Conservation (phyloP, 2,113 vertebrate species). For the Crotalus tigris region DNA sequence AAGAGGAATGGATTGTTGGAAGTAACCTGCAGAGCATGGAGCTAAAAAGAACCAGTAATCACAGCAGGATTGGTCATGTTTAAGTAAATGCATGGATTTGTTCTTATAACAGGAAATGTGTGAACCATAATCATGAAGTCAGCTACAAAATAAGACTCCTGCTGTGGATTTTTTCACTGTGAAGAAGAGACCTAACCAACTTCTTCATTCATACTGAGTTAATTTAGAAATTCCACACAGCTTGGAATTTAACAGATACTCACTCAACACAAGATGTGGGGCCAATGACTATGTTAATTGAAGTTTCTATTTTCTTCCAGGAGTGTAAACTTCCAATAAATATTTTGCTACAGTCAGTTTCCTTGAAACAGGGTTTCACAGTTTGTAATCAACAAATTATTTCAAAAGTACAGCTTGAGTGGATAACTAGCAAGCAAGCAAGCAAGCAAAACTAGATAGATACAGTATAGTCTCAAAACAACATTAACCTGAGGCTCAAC, state of each 20-base stretch:
- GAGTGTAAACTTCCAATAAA: background rate
- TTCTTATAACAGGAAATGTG: background rate
- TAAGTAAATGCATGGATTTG: slow-evolving; percentile 12
- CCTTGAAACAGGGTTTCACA: background rate
- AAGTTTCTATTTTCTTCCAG: background rate
- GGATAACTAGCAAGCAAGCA: background rate
- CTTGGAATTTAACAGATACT: background rate
- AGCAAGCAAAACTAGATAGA: background rate
- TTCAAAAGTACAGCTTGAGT: background rate
- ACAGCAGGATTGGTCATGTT: background rate
- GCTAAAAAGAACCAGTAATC: background rate
- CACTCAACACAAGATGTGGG: background rate
- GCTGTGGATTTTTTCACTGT: background rate
- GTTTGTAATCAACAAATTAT: background rate
- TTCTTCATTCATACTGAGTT: background rate
- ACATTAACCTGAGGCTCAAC: background rate
- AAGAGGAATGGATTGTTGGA: background rate
- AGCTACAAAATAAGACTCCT: background rate
- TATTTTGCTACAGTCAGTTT: background rate
- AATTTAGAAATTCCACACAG: background rate
- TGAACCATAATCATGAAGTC: background rate
- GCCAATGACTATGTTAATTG: background rate
- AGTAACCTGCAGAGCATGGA: slow-evolving; percentile 5
- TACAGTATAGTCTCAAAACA: background rate
- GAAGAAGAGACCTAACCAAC: background rate